Percentiles rank a stretch among this genome's conserved stretches.
Evolutionary conservation across 2,797 vertebrate genomes (phyloP).

Genomic region (Acomys russatus): DNA sequence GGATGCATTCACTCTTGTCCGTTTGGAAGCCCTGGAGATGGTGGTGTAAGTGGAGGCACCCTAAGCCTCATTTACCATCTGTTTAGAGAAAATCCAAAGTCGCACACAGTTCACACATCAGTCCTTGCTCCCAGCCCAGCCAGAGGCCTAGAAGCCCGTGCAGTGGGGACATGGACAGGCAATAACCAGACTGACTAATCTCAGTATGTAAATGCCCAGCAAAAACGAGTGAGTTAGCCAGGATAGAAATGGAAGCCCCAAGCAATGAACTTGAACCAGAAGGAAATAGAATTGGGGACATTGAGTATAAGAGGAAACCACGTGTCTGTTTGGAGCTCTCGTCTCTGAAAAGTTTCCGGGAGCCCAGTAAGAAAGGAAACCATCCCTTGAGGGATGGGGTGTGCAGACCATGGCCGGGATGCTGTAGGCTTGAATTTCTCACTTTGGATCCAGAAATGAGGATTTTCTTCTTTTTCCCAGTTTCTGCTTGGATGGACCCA

Average conservation of each 20-base stretch:
- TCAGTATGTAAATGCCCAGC: neutral
- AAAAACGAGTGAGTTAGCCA: neutral
- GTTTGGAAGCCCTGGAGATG: neutral
- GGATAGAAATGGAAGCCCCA: neutral
- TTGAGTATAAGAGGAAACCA: neutral
- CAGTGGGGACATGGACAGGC: neutral
- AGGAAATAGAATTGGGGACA: neutral
- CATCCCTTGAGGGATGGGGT: neutral
- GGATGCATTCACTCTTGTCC: accelerated
- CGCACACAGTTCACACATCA: neutral
- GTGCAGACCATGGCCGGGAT: neutral
- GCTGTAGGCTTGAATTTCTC: accelerated
- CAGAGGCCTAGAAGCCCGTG: neutral
- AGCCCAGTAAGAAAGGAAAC: accelerated
- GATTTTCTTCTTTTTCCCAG: neutral
- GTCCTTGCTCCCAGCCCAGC: neutral
- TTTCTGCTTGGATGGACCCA: neutral
- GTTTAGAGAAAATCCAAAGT: neutral
- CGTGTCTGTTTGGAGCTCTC: accelerated
- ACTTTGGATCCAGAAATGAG: neutral
- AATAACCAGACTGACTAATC: too few relatives aligned
- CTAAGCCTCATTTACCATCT: neutral
- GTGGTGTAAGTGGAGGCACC: neutral
- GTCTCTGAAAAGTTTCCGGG: accelerated
- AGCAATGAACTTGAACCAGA: neutral